Conservation (phyloP, 2,888 invertebrate species). For the Drosophila multiciliata region DNA sequence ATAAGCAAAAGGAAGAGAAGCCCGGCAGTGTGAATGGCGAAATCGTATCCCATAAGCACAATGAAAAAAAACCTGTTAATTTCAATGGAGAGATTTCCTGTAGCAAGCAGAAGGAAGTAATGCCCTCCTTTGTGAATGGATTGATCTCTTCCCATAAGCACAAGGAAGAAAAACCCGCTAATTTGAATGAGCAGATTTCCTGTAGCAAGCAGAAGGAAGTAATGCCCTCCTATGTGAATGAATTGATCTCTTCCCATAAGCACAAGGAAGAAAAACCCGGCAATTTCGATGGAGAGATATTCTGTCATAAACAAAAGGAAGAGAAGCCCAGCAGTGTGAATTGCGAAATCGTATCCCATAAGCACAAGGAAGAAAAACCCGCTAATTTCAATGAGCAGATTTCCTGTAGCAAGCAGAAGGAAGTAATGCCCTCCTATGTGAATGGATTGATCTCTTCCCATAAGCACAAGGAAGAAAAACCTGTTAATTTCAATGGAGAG, state of each 20-base stretch:
- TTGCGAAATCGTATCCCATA: background rate
- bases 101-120: background rate
- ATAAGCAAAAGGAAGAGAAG: too few species aligned
- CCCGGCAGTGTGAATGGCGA: too few species aligned
- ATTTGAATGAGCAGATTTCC: background rate
- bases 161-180: background rate
- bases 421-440: background rate
- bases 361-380: conserved; percentile 2
- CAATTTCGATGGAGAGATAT: background rate
- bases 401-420: background rate
- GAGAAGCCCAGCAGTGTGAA: background rate
- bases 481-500: background rate
- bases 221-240: background rate
- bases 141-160: background rate
- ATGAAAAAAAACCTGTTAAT: background rate
- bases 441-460: background rate
- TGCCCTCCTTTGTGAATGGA: background rate
- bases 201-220: conserved; percentile 5
- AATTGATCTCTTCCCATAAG: background rate
- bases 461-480: conserved; percentile 6
- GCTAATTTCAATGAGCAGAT: background rate
- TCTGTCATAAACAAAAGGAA: background rate
- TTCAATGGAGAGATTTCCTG: background rate
- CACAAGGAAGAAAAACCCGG: conserved; percentile 10
- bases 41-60: background rate